A percentile compares a stretch with the other conserved stretches of the same genome.
These are phyloP conservation scores for Globodera rostochiensis DNA, from an alignment of 1,140 invertebrate genomes.

Conservation along the genomic window DNA sequence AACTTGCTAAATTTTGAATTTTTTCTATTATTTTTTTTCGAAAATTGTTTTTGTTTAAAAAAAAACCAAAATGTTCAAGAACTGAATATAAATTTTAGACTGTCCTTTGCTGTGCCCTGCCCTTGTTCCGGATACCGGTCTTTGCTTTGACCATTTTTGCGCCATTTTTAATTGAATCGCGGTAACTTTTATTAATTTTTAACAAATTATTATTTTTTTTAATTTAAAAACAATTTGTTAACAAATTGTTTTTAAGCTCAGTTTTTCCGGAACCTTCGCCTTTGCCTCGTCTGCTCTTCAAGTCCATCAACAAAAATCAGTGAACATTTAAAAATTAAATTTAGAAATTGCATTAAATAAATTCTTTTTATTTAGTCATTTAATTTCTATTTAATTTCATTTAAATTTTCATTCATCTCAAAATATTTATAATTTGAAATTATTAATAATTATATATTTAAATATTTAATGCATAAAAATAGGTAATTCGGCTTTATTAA, in stretches of 20 bases:
- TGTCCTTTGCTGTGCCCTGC: slow-evolving; percentile 58
- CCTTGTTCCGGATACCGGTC: slow-evolving; percentile 58
- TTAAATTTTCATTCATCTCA: slow-evolving; percentile 14
- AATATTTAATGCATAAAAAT: too few relatives aligned
- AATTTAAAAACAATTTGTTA: background rate
- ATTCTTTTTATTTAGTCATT: too few relatives aligned
- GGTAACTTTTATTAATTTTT: slow-evolving; percentile 15
- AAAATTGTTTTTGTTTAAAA: background rate
- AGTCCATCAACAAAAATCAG: slow-evolving; percentile 58
- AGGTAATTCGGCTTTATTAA: too few relatives aligned
- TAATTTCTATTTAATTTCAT: too few relatives aligned
- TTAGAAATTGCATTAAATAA: background rate
- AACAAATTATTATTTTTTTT: background rate
- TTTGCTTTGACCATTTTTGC: slow-evolving; percentile 59
- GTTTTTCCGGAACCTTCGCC: slow-evolving; percentile 61
- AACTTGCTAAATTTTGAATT: too few relatives aligned
- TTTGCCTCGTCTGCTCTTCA: slow-evolving; percentile 54
- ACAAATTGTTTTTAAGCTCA: background rate
- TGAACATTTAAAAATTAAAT: slow-evolving; percentile 25
- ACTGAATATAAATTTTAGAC: slow-evolving; percentile 47
- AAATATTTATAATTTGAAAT: background rate
- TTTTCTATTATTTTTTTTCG: too few relatives aligned
- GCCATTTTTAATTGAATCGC: slow-evolving; percentile 59
- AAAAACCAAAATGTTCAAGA: background rate
- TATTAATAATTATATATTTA: too few relatives aligned